Evolutionary conservation across 2,888 invertebrate genomes (phyloP).

Genomic region (Agonopterix subpropinquella): DNA sequence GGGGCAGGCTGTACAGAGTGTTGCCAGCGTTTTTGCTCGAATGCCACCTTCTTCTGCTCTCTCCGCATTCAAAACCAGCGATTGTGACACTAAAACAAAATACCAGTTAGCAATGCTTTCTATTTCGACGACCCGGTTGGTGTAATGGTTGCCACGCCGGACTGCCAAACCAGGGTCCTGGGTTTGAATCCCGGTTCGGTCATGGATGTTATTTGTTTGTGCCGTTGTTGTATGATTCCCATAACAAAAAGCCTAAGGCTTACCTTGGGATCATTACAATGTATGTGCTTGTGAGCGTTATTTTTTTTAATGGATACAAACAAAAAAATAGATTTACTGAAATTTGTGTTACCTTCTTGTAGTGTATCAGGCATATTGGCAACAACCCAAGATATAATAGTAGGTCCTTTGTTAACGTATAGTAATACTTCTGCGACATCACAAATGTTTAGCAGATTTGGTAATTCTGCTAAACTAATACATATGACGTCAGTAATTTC

Average conservation of each 20-base stretch:
- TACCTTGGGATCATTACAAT: too few relatives aligned
- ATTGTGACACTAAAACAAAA: conserved; percentile 81
- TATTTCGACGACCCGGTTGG: too few relatives aligned
- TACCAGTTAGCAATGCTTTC: too few relatives aligned
- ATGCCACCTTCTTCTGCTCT: conserved; percentile 91
- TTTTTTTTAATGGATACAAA: too few relatives aligned
- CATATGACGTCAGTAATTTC: conserved; percentile 96
- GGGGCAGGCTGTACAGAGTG: conserved; percentile 93
- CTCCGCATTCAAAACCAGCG: conserved; percentile 91
- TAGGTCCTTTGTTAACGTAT: conserved; percentile 92
- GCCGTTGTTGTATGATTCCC: too few relatives aligned
- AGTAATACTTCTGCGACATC: conserved; percentile 91
- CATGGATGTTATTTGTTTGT: too few relatives aligned
- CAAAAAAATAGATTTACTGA: too few relatives aligned
- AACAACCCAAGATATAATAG: conserved; percentile 92
- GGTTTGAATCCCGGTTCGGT: too few relatives aligned
- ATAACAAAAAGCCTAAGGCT: too few relatives aligned
- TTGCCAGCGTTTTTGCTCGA: conserved; percentile 86
- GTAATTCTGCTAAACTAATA: conserved; percentile 94
- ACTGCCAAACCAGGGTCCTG: too few relatives aligned
- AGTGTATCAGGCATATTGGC: conserved; percentile 97
- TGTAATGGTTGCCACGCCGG: too few relatives aligned
- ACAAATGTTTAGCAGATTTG: conserved; percentile 87
- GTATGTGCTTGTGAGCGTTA: too few relatives aligned
- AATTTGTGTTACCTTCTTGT: conserved; percentile 80